Evolutionary conservation across 2,888 invertebrate species (phyloP).

Genomic region (Cotesia congregata): DNA sequence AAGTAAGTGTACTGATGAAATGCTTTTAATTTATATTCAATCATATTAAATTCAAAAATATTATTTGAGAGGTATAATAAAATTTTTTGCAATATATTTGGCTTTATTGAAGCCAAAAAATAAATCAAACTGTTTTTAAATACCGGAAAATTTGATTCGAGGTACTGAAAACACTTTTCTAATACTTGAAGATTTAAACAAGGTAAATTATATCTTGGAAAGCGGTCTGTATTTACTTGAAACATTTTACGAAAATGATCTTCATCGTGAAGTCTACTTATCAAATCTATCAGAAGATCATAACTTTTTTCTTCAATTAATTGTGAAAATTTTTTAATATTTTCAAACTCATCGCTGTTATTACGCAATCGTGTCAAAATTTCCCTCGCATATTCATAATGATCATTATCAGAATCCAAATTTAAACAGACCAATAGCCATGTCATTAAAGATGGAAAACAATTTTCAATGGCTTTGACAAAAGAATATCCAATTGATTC

Average conservation of each 20-base stretch:
- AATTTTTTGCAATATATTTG: constrained; percentile 73
- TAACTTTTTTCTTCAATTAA: constrained; percentile 63
- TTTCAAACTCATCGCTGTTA: constrained; percentile 56
- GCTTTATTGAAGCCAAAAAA: constrained; percentile 63
- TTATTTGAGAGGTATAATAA: constrained; percentile 72
- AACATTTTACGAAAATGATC: constrained; percentile 70
- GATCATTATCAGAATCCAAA: constrained; percentile 47
- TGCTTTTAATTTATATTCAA: constrained; percentile 73
- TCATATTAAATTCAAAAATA: constrained; percentile 70
- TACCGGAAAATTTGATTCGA: constrained; percentile 70
- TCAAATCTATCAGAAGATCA: constrained; percentile 59
- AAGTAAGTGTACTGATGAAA: constrained; percentile 75
- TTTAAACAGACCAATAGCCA: constrained; percentile 53
- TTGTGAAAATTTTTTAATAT: constrained; percentile 53
- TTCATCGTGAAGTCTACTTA: constrained; percentile 65
- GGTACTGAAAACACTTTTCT: constrained; percentile 69
- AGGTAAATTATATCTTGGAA: constrained; percentile 67
- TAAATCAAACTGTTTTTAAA: constrained; percentile 65
- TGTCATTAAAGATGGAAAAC: constrained; percentile 56
- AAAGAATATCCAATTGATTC: constrained; percentile 53
- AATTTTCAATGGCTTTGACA: constrained; percentile 59
- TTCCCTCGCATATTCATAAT: constrained; percentile 48
- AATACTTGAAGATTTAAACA: constrained; percentile 70
- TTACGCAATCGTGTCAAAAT: constrained; percentile 55
- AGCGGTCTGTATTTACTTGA: constrained; percentile 62